Base-by-base conservation (phyloP, 2,113 vertebrate species). In the rat (Rattus norvegicus) region DNA sequence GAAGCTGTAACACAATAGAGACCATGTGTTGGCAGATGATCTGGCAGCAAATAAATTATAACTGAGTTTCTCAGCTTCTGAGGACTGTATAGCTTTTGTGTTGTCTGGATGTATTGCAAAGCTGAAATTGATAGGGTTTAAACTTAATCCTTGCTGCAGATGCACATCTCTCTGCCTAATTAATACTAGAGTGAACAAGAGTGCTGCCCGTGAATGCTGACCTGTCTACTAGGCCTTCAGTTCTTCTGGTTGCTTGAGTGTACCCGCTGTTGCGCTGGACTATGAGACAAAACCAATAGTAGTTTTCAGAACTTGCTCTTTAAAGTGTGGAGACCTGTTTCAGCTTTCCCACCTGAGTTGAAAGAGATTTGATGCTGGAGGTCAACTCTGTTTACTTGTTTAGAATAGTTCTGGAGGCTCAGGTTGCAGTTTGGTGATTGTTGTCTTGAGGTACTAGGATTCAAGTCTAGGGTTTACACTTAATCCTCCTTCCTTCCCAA, bases 211-310 rank as follows among this genome's bases (percentile, higher is more conserved):
- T 54, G 59, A 76, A 26, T 7, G 16, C 30, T 72, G 14, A 10
- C 7, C 28, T 72, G 11, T 65, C 8, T 33, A 52, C 6, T 30
- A 8, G 36, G 5, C 24, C 7, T 76, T 56, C 52, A 36, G 9
- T 22, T 59, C 12, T 56, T 67, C 33, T 87, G 49, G 1, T 8
- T 54, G 24, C 36, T 87, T 54, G 14, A 11, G 61, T 2, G 10
- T 19, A 56, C 5, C 47, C 28, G 43, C 4, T 69, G 1, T 20
- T 84, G 2, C 0, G 10, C 8, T 59, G 61, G 0, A 16, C 9
- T 77, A 26, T 67, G 61, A 79, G 36, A 70, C 8, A 63, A 81
- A 59, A 9, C 61, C 5, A 59, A 2, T 33, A 13, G 49, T 56
- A 36, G 17, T 4, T 79, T 67, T 24, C 36, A 10, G 12, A 7